phyloP scores from a whole-genome alignment of 2,113 vertebrate genomes.

The Taurulus bubalis region DNA sequence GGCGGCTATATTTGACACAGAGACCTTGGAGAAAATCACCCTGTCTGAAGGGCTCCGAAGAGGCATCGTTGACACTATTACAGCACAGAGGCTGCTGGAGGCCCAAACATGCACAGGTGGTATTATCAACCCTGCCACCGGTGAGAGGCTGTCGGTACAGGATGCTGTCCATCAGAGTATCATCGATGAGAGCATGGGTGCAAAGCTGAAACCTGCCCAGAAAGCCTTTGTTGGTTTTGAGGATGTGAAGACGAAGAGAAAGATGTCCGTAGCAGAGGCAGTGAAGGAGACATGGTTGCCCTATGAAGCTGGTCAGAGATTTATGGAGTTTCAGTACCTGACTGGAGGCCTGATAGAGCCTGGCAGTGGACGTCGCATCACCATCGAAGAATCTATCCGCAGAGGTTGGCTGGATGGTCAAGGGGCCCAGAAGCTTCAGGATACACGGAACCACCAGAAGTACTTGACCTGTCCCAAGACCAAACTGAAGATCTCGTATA shows the following conservation, averaged over 20 bases:
- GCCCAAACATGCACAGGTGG: constrained; percentile 96
- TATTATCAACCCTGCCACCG: constrained; percentile 91
- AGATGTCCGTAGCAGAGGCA: constrained; percentile 94
- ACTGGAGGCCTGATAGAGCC: constrained; percentile 96
- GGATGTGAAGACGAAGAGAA: constrained; percentile 92
- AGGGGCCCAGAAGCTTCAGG: constrained; percentile 91
- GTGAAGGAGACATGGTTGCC: constrained; percentile 97
- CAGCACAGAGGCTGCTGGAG: constrained; percentile 93
- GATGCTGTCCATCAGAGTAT: constrained; percentile 90
- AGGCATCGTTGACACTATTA: constrained; percentile 94
- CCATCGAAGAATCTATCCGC: constrained; percentile 92
- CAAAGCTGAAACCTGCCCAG: constrained; percentile 92
- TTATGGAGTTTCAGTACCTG: constrained; percentile 95
- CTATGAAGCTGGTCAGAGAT: constrained; percentile 95
- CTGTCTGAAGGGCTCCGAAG: constrained; percentile 89
- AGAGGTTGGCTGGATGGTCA: constrained; percentile 91
- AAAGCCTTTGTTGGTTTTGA: constrained; percentile 95
- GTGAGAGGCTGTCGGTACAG: constrained; percentile 89
- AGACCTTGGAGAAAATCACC: constrained; percentile 97
- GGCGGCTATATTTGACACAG: constrained; percentile 95
- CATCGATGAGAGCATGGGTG: constrained; percentile 92
- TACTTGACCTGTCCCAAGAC: constrained; percentile 98
- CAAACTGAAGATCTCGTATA: constrained; percentile 98
- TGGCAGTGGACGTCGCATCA: constrained; percentile 84
- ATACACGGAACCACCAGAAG: constrained; percentile 88